Evolutionary conservation across 1,140 invertebrate genomes (phyloP), one percentile per base, ranked within the genome.

Genomic region (Pachyrhynchus sulphureomaculatus): DNA sequence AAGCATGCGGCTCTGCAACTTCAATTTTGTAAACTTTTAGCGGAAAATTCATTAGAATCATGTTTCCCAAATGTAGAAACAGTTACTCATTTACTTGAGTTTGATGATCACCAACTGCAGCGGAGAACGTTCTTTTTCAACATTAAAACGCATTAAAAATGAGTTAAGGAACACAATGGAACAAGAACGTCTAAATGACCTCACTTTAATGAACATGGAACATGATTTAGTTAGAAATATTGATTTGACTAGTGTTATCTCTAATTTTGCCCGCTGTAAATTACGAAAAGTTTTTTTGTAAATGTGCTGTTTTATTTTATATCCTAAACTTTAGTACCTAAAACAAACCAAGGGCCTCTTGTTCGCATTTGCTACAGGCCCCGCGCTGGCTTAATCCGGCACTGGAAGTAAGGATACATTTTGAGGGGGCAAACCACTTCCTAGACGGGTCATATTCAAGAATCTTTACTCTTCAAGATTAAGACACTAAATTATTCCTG

Each of bases 1-100:
- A 65, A 48, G 66, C 47, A 64, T 60, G 60, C 68, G 61, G 49
- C 42, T 56, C 17, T 45, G 42, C 33, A 52, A 10, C 20, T 20
- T 21, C 36, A 34, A 62, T 57, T n/a, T n/a, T n/a, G n/a, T n/a
- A n/a, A n/a, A n/a, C n/a, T n/a, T n/a, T n/a, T n/a, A n/a, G 24
- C 3, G 15, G 20, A 63, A 12, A 63, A 49, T 63, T 63, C 55
- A 36, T 63, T 60, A 41, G 48, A 60, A 58, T 60, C 15, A 29
- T 57, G 57, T 60, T 34, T 60, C 24, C 51, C 51, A 60, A 60
- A 57, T 21, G 15, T 59, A 53, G 26, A 57, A 59, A 59, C 13
- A 32, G 42, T 23, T 15, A 4, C 18, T 33, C 53, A 24, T 4
- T 48, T 17, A 8, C n/a, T n/a, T n/a, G n/a, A n/a, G n/a, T n/a